Evolutionary conservation across 2,797 vertebrate genomes (phyloP).

Genomic region (Tarsius wallacei): DNA sequence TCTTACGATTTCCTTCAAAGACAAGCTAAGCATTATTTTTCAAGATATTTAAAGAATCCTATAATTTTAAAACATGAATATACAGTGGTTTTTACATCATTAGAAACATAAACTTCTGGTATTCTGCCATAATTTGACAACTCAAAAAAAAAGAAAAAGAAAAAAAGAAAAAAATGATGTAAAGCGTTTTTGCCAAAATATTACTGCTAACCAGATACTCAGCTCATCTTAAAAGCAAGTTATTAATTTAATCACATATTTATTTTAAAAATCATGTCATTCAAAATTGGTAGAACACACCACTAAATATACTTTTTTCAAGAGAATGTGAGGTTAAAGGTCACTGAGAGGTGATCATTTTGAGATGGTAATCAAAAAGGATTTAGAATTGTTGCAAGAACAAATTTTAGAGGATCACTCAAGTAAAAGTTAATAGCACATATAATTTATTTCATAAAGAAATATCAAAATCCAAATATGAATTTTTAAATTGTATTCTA

Average conservation of each 20-base stretch:
- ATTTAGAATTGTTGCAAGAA: not conserved
- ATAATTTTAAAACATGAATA: not conserved
- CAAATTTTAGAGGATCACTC: not conserved
- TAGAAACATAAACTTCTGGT: not conserved
- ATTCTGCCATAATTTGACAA: not conserved
- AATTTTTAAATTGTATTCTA: not conserved
- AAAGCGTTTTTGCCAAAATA: not conserved
- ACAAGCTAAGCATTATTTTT: not conserved
- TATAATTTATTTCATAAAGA: not conserved
- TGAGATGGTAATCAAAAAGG: not conserved
- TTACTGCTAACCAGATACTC: not conserved
- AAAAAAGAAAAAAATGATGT: not conserved
- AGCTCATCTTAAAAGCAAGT: not conserved
- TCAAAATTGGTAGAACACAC: not conserved
- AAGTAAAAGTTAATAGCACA: not conserved
- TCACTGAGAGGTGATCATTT: not conserved
- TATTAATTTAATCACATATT: not conserved
- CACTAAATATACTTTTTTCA: not conserved
- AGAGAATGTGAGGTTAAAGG: not conserved
- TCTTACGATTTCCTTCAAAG: not conserved
- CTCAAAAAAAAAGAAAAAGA: no score
- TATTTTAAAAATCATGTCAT: not conserved
- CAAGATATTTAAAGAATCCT: not conserved
- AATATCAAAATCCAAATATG: conserved; percentile 20
- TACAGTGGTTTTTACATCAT: not conserved